phyloP scores from a whole-genome alignment of 2,888 invertebrate species.

The Chloroclysta siterata region DNA sequence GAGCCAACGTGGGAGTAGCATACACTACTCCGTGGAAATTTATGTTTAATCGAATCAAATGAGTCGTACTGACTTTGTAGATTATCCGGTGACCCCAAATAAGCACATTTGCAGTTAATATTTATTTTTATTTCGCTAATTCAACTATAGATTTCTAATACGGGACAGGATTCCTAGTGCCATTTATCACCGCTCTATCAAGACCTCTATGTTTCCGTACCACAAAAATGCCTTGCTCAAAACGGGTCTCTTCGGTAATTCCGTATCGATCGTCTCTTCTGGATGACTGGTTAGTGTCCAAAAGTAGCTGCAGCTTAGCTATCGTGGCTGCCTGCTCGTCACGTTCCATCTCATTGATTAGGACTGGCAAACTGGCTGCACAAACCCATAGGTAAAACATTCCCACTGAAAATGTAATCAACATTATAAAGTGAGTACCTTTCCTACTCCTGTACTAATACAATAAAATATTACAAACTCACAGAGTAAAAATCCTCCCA shows the following conservation, averaged over 20 bases:
- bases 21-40: conserved; percentile 67
- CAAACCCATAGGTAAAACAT: conserved; percentile 79
- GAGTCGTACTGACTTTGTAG: too few species aligned
- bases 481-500: conserved; percentile 70
- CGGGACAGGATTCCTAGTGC: conserved; percentile 30
- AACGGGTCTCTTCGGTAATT: conserved; percentile 22
- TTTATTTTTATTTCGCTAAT: neutral
- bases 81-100: neutral
- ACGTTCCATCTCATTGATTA: conserved; percentile 72
- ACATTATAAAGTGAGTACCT: neutral
- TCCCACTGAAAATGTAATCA: conserved; percentile 61
- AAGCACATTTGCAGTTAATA: too few species aligned
- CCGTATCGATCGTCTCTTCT: conserved; percentile 25
- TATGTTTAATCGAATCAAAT: conserved; percentile 50
- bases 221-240: conserved; percentile 41
- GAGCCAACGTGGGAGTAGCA: conserved; percentile 61
- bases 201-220: conserved; percentile 32
- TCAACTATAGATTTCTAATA: conserved; percentile 7
- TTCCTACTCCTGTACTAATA: too few species aligned
- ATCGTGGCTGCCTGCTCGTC: conserved; percentile 71
- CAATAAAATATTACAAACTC: conserved; percentile 46
- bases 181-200: conserved; percentile 13
- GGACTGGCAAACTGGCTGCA: conserved; percentile 69
- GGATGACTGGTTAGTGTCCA: conserved; percentile 51
- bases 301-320: conserved; percentile 59